Conservation (phyloP, 2,113 vertebrate species). For the Grallaria varia region DNA sequence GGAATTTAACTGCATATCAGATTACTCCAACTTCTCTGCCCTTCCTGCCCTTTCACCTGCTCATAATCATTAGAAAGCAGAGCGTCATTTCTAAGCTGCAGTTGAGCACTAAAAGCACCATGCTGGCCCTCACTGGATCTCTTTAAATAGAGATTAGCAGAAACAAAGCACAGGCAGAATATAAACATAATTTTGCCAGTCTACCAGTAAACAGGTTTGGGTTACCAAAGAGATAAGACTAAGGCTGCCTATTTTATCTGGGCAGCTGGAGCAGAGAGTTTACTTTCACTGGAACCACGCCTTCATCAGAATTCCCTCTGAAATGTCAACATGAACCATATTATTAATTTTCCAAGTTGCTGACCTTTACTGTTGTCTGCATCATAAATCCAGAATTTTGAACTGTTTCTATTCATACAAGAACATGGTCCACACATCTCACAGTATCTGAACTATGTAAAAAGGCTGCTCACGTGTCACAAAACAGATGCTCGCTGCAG, state of each 20-base stretch:
- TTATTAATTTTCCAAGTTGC: constrained; percentile 45
- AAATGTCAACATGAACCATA: constrained; percentile 34
- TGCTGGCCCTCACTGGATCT: background rate
- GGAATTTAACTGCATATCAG: background rate
- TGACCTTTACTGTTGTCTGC: constrained; percentile 25
- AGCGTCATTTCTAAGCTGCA: background rate
- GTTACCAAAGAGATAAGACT: background rate
- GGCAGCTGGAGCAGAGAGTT: accelerated
- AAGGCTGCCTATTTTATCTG: background rate
- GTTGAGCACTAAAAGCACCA: background rate
- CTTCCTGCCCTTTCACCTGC: background rate
- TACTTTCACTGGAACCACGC: background rate
- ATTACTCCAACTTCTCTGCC: background rate
- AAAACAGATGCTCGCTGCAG: background rate
- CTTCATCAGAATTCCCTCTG: constrained; percentile 27
- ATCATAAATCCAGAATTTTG: background rate
- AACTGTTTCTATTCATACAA: background rate
- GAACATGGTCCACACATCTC: background rate
- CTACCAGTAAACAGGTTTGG: background rate
- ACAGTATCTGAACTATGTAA: background rate
- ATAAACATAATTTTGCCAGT: background rate
- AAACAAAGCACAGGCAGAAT: background rate
- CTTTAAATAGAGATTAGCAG: constrained; percentile 26
- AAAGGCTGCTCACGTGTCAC: background rate
- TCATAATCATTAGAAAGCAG: background rate